Evolutionary conservation across 2,888 invertebrate genomes (phyloP), one percentile per base, ranked within the genome.

Genomic region (Furcula furcula): DNA sequence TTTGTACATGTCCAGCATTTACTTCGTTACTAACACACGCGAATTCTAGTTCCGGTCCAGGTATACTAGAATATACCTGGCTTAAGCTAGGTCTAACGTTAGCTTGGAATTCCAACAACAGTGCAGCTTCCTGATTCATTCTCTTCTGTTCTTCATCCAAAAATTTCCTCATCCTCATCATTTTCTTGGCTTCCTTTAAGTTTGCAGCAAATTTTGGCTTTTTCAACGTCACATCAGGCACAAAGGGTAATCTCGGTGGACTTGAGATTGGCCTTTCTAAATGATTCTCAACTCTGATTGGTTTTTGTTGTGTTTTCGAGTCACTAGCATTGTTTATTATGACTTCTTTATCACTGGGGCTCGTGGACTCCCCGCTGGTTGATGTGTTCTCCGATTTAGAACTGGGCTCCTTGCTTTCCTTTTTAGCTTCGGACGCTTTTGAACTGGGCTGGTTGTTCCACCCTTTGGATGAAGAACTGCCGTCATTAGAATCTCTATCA

Each of bases 401-500:
- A 60, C 77, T 76, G 30, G 70, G 73, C 37, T 73, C 57, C 67
- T 90, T 87, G 43, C 79, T 73, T 27, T 78, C 79, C 44, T 80
- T 85, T 40, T 83, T 84, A 37, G 45, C 74, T 31, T 76, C 77
- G n/a, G 73, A 54, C 6, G 79, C 61, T 65, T 86, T 87, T 0
- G 79, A 65, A 39, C 54, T 71, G 1, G 77, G 47, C 12, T 70
- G 82, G 29, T 76, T 73, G 21, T 81, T 76, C 1, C 83, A 83
- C 1, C 89, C 83, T 71, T 88, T 89, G 0, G 80, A 84, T 0
- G 87, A 89, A 1, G 90, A 89, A 35, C 89, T 90, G 7, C 93
- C 95, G 66, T 94, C 95, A 53, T 94, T 95, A 0, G 95, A 95
- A 76, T 96, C 94, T 42, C 94, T 88, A 54, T 94, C 95, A 0